Evolutionary conservation across 2,113 vertebrate genomes (phyloP).

Genomic region (Desmodus rotundus): DNA sequence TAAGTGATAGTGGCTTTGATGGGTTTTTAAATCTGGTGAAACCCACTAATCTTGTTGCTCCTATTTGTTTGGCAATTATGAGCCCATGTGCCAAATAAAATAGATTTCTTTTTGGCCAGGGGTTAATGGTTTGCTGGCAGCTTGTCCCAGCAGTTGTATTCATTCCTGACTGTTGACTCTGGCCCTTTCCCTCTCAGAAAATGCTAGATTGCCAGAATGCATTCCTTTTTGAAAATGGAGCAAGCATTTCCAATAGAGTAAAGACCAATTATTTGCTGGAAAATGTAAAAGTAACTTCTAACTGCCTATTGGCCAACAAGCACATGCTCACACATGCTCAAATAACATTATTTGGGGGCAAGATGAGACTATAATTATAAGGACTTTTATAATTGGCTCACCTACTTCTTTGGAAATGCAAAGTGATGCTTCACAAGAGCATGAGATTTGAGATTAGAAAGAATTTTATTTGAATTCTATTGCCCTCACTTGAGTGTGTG

Average conservation of each 20-base stretch:
- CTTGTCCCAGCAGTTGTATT: not conserved
- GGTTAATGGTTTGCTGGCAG: not conserved
- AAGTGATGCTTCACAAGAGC: not conserved
- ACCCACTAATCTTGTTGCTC: slow-evolving; percentile 13
- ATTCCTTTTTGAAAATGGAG: slow-evolving; percentile 1
- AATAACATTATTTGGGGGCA: not conserved
- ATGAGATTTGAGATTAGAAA: not conserved
- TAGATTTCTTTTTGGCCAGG: slow-evolving; percentile 11
- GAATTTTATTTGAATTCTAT: not conserved
- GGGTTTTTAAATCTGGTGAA: not conserved
- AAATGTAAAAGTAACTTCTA: slow-evolving; percentile 17
- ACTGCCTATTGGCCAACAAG: not conserved
- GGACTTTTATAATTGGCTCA: not conserved
- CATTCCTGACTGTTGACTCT: slow-evolving; percentile 28
- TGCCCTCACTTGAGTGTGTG: not conserved
- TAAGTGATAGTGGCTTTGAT: slow-evolving; percentile 38
- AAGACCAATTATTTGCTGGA: not conserved
- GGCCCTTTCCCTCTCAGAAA: not conserved
- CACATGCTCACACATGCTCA: not conserved
- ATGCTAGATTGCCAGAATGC: slow-evolving; percentile 11
- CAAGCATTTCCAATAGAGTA: not conserved
- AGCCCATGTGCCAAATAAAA: slow-evolving; percentile 31
- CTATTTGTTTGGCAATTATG: slow-evolving; percentile 41
- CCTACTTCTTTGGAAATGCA: not conserved
- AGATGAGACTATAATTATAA: not conserved